phyloP scores from a whole-genome alignment of 2,113 vertebrate genomes.

The Thalassoma bifasciatum region DNA sequence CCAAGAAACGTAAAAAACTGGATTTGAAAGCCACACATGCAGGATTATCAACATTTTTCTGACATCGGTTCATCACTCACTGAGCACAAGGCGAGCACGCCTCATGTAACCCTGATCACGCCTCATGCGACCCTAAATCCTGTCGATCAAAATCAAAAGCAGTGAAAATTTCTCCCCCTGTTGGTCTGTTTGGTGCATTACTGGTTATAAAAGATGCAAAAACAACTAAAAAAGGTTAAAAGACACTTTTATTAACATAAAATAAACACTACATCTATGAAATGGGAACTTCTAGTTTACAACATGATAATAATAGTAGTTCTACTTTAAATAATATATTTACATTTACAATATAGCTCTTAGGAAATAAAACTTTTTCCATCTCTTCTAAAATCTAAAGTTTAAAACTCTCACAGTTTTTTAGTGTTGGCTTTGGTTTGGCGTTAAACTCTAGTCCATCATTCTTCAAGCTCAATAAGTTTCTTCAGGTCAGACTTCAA shows the following conservation, averaged over 20 bases:
- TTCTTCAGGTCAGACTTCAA: slow-evolving; percentile 70
- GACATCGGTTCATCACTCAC: background rate
- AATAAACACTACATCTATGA: background rate
- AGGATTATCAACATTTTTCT: background rate
- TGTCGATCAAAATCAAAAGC: too few relatives aligned
- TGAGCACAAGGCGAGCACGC: background rate
- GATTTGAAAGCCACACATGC: background rate
- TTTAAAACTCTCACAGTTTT: background rate
- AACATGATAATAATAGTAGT: slow-evolving; percentile 1
- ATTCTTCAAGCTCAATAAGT: slow-evolving; percentile 64
- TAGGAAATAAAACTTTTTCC: background rate
- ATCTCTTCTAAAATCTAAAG: background rate
- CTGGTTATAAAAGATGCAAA: background rate
- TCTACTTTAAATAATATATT: slow-evolving; percentile 9
- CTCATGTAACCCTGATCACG: background rate
- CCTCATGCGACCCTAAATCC: too few relatives aligned
- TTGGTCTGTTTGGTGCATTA: background rate
- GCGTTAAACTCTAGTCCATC: background rate
- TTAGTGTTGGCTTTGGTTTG: background rate
- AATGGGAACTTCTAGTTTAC: background rate
- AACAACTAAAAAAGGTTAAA: background rate
- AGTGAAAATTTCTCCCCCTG: too few relatives aligned
- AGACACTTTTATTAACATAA: slow-evolving; percentile 5
- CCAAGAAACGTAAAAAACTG: too few relatives aligned
- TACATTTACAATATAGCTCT: slow-evolving; percentile 2